A percentile compares a stretch with the other conserved stretches of the same genome.
Evolutionary conservation across 1,140 invertebrate species (phyloP).

Genomic region (Microplitis demolitor): DNA sequence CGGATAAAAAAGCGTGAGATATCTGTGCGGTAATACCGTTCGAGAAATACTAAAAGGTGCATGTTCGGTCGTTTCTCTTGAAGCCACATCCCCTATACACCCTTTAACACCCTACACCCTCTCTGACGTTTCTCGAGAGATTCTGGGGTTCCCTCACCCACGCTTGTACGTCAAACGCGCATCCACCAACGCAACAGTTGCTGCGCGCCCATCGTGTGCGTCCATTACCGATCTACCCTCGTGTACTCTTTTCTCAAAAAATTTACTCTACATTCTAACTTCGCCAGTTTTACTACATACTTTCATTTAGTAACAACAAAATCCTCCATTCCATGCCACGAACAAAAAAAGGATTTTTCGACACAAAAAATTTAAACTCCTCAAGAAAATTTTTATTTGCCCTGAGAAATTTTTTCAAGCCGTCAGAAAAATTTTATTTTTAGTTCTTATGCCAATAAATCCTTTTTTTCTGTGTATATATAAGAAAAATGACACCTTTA

Average conservation of each 20-base stretch:
- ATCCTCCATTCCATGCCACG: too few species aligned
- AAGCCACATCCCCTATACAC: constrained; percentile 14
- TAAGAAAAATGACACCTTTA: too few species aligned
- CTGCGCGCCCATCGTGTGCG: constrained; percentile 40
- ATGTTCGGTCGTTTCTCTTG: constrained; percentile 1
- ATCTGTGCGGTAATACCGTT: background rate
- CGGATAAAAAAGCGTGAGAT: too few species aligned
- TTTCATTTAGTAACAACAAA: too few species aligned
- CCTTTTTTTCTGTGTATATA: too few species aligned
- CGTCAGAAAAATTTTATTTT: too few species aligned
- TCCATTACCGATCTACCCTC: constrained; percentile 36
- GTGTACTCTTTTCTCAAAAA: constrained; percentile 18
- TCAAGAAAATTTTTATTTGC: too few species aligned
- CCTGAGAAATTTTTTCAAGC: too few species aligned
- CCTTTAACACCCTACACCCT: constrained; percentile 2
- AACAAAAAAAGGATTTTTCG: too few species aligned
- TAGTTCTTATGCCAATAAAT: too few species aligned
- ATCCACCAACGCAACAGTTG: constrained; percentile 54
- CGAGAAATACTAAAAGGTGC: constrained; percentile 1
- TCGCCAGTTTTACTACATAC: too few species aligned
- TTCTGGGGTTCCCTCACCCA: constrained; percentile 20
- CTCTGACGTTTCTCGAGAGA: background rate
- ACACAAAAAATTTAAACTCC: too few species aligned
- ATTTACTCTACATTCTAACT: background rate
- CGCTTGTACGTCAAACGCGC: constrained; percentile 41